Evolutionary conservation across 2,113 vertebrate genomes (phyloP).

Genomic region (Calyptomena viridis): DNA sequence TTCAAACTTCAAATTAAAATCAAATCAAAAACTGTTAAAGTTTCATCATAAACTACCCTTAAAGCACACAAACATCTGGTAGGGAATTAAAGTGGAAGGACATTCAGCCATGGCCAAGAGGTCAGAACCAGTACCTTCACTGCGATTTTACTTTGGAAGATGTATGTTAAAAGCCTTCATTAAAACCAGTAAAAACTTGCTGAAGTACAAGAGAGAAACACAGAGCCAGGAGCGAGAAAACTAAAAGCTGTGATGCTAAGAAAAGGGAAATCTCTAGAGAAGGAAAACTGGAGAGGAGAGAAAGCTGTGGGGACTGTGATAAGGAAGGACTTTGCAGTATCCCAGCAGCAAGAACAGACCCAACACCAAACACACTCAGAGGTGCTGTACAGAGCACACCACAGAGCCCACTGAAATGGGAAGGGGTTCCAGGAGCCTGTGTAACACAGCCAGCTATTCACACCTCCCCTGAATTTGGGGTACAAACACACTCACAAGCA

Average conservation of each 20-base stretch:
- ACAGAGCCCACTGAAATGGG: rapidly evolving
- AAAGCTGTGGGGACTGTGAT: background rate
- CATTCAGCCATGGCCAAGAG: background rate
- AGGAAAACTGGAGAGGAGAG: background rate
- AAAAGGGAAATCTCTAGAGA: background rate
- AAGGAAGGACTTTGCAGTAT: background rate
- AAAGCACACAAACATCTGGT: background rate
- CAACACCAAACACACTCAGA: background rate
- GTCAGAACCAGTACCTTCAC: background rate
- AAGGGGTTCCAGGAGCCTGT: background rate
- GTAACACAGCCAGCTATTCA: background rate
- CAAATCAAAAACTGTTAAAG: background rate
- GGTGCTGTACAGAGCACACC: background rate
- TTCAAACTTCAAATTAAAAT: background rate
- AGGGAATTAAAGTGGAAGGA: background rate
- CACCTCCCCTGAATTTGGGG: background rate
- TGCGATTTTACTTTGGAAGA: background rate
- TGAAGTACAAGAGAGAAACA: background rate
- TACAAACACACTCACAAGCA: background rate
- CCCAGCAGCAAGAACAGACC: background rate
- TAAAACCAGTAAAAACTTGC: background rate
- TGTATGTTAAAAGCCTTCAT: background rate
- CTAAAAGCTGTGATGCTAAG: background rate
- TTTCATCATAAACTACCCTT: background rate
- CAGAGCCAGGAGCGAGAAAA: background rate